These are phyloP conservation scores for Galeopterus variegatus DNA, from an alignment of 2,113 vertebrate species.

Conservation along the genomic window DNA sequence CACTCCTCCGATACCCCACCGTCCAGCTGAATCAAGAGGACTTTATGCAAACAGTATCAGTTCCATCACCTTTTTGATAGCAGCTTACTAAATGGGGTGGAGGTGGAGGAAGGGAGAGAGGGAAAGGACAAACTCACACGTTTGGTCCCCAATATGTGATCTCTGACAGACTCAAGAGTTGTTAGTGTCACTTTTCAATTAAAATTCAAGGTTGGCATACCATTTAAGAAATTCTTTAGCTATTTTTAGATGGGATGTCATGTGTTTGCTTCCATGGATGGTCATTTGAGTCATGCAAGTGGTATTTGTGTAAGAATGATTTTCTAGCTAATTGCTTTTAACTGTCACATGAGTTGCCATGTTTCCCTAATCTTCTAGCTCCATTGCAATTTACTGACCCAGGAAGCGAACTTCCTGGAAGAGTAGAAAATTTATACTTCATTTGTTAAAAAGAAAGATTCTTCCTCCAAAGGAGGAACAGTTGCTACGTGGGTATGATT, in stretches of 20 bases:
- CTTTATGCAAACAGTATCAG: background rate
- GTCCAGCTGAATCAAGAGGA: background rate
- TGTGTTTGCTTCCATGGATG: background rate
- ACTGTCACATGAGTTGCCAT: background rate
- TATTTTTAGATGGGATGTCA: background rate
- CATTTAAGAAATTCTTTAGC: slow-evolving; percentile 6
- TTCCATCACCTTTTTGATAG: background rate
- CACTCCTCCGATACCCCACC: background rate
- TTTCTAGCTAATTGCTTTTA: slow-evolving; percentile 47
- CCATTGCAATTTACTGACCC: background rate
- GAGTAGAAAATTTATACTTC: slow-evolving; percentile 44
- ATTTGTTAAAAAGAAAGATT: slow-evolving; percentile 48
- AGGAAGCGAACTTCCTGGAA: slow-evolving; percentile 37
- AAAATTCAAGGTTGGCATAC: background rate
- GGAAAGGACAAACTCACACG: background rate
- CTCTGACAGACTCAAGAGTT: background rate
- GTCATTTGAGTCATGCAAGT: slow-evolving; percentile 24
- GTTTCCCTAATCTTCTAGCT: background rate
- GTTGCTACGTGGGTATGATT: slow-evolving; percentile 21
- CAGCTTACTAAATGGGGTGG: background rate
- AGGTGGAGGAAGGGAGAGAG: background rate
- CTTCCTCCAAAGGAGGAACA: background rate
- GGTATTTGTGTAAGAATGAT: background rate
- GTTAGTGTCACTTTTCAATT: slow-evolving; percentile 4
- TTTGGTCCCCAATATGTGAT: background rate